Base-by-base conservation (phyloP, 92 coral and sea anemone species). In the Palythoa grandis region DNA sequence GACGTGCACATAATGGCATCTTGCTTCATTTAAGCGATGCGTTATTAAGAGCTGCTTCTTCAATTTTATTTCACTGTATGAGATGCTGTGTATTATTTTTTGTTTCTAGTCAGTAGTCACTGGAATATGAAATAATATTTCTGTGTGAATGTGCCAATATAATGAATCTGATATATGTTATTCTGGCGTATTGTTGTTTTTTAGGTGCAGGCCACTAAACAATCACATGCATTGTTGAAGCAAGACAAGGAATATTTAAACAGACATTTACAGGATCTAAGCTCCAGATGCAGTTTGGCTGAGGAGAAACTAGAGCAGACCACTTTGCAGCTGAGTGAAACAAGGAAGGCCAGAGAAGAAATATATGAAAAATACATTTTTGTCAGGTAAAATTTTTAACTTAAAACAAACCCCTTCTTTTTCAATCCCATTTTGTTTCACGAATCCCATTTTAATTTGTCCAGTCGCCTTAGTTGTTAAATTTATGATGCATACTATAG, bases 201-300 rank as follows among this genome's bases (percentile, higher is more conserved):
- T 65, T 61, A 96, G 99, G 87, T 96, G 87, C 97, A 87, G 65
- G 90, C 94, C 63, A 89, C 95, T n/a, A 95, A 93, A 77, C 99
- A 96, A 83, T 91, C 95, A 35, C 91, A 90, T 57, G 97, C 98
- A 7, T 74, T 96, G 38, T 78, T 96, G 16, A 96, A 96, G 68
- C 99, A 96, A 86, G 98, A 96, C 93, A 96, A 95, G 76, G 99
- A 96, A n/a, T 96, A 96, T 76, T 70, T 96, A 73, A 91, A 92
- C 88, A 95, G 88, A 73, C 98, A 96, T 65, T 79, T 93, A 17
- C 96, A 94, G 68, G 97, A 96, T 73, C 88, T 95, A 19, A 88
- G 98, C 60, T 87, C 93, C 52, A 88, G 98, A 73, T 85, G 95
- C 83, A 92, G 87, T 2, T 70, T 93, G 87, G 93, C 93, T 48